phyloP scores from a whole-genome alignment of 2,888 invertebrate genomes.

The Thereva nobilitata region DNA sequence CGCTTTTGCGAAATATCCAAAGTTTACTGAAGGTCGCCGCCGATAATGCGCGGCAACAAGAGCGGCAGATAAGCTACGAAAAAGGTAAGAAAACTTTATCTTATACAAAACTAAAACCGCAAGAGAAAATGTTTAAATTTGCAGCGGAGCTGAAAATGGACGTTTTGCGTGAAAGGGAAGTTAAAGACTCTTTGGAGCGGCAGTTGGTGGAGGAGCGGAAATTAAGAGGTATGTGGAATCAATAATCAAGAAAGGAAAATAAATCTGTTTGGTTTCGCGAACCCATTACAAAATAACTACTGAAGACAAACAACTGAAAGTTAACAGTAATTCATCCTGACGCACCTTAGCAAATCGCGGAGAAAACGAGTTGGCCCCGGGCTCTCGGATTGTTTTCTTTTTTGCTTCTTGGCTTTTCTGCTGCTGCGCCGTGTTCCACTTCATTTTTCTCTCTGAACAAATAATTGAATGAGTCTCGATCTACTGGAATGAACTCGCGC shows the following conservation, averaged over 20 bases:
- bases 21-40: constrained; percentile 96
- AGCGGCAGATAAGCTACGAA: constrained; percentile 93
- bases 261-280: constrained; percentile 7
- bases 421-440: too few species aligned
- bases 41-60: constrained; percentile 94
- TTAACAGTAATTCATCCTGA: too few species aligned
- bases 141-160: constrained; percentile 97
- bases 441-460: too few species aligned
- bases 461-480: constrained; percentile 9
- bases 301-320: background rate
- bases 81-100: constrained; percentile 73
- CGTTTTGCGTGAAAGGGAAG: constrained; percentile 88
- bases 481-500: constrained; percentile 36
- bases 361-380: constrained; percentile 1
- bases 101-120: background rate
- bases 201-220: constrained; percentile 93
- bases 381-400: background rate
- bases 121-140: constrained; percentile 5
- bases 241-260: background rate
- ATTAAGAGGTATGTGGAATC: constrained; percentile 81
- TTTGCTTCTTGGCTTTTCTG: too few species aligned
- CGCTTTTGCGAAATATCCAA: constrained; percentile 91
- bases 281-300: background rate
- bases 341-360: background rate
- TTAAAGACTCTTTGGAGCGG: constrained; percentile 90